Conservation (phyloP, 1,140 invertebrate genomes). For the Drosophila truncata region DNA sequence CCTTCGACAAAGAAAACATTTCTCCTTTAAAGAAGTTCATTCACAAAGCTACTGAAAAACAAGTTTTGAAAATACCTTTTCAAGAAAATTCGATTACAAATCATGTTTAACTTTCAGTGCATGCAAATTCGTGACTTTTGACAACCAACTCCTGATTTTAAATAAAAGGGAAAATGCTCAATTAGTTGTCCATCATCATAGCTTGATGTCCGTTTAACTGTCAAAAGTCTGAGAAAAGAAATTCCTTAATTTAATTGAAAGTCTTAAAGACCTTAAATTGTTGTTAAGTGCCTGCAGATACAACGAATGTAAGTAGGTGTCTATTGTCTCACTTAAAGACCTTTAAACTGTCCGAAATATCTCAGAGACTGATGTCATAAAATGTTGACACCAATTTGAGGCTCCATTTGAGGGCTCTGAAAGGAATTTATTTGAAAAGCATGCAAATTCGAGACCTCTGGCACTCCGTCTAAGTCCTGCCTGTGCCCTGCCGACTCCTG, state of each 20-base stretch:
- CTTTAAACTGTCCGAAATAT: constrained; percentile 3
- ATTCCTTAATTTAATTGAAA: background rate
- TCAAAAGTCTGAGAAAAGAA: background rate
- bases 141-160: background rate
- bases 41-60: background rate
- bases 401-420: constrained; percentile 3
- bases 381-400: constrained; percentile 4
- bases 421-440: constrained; percentile 1
- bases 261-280: background rate
- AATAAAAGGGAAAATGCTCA: constrained; percentile 5
- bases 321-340: background rate
- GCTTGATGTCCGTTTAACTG: background rate
- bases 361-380: background rate
- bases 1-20: background rate
- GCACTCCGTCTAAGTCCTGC: background rate
- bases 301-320: background rate
- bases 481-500: background rate
- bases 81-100: background rate
- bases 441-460: constrained; percentile 3
- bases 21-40: background rate
- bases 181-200: background rate
- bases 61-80: too few relatives aligned
- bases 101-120: background rate
- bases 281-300: background rate
- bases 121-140: background rate